These are phyloP conservation scores for Meteorus sp. DNA, from an alignment of 1,140 invertebrate species.

Conservation along the genomic window DNA sequence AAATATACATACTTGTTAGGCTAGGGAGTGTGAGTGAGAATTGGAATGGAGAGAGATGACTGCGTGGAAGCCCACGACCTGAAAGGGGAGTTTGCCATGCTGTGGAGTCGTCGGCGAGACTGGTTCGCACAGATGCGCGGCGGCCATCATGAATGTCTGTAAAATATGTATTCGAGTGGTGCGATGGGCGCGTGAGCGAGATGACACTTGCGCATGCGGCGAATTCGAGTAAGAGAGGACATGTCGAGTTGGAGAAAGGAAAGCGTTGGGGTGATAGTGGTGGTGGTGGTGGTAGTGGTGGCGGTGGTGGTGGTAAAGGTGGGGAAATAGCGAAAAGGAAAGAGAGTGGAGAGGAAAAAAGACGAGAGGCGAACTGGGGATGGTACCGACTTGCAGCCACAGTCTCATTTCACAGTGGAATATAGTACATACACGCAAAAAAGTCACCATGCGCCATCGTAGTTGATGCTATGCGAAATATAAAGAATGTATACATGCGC, in stretches of 20 bases:
- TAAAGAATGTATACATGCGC: constrained; percentile 34
- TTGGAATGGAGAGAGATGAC: constrained; percentile 7
- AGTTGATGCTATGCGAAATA: constrained; percentile 35
- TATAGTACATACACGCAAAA: too few species aligned
- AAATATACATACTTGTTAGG: not conserved
- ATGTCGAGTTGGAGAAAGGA: constrained; percentile 25
- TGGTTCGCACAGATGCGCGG: constrained; percentile 59
- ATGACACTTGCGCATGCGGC: constrained; percentile 3
- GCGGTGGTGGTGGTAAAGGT: too few species aligned
- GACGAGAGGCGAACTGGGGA: constrained; percentile 32
- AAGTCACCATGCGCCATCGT: constrained; percentile 33
- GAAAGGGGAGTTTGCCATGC: constrained; percentile 44
- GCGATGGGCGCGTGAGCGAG: constrained; percentile 15
- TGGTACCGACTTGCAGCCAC: constrained; percentile 28
- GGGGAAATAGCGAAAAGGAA: constrained; percentile 8
- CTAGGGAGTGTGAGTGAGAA: constrained; percentile 13
- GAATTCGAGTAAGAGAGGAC: constrained; percentile 5
- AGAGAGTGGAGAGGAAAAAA: constrained; percentile 17
- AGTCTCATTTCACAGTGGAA: constrained; percentile 45
- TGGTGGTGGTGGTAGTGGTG: too few species aligned
- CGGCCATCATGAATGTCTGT: constrained; percentile 61
- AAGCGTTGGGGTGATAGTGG: too few species aligned
- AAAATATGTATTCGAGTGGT: constrained; percentile 58
- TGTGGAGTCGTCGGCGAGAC: constrained; percentile 43
- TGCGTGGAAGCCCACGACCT: constrained; percentile 27